These are phyloP conservation scores for Microcebus jonahi DNA, from an alignment of 2,113 vertebrate genomes.

Conservation along the genomic window DNA sequence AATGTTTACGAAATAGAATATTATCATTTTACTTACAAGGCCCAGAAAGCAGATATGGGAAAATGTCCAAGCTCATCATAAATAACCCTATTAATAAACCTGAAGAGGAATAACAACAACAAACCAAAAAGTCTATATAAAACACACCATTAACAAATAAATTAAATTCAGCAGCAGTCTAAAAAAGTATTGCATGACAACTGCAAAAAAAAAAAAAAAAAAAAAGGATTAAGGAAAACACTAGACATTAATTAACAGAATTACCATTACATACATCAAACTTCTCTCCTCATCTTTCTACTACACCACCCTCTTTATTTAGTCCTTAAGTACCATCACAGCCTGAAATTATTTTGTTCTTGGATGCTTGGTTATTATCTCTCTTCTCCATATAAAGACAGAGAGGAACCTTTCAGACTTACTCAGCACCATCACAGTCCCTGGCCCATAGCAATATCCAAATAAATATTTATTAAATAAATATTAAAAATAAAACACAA, in stretches of 20 bases:
- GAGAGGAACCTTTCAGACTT: background rate
- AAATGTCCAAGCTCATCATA: background rate
- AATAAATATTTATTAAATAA: constrained; percentile 25
- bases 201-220: constrained; percentile 27
- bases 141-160: background rate
- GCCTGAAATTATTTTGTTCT: background rate
- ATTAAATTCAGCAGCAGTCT: constrained; percentile 28
- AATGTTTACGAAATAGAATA: background rate
- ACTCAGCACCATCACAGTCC: background rate
- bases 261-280: background rate
- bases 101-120: background rate
- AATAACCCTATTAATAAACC: background rate
- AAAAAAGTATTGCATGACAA: background rate
- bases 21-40: constrained; percentile 7
- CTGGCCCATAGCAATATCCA: background rate
- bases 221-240: background rate
- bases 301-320: background rate
- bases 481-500: constrained; percentile 35
- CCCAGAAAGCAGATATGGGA: background rate
- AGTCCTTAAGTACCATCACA: background rate
- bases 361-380: background rate
- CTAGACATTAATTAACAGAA: background rate
- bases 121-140: background rate
- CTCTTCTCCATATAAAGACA: background rate
- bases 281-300: background rate